Evolutionary conservation across 2,797 vertebrate genomes (phyloP), one percentile per base, ranked within the genome.

Genomic region (Pipistrellus nathusii): DNA sequence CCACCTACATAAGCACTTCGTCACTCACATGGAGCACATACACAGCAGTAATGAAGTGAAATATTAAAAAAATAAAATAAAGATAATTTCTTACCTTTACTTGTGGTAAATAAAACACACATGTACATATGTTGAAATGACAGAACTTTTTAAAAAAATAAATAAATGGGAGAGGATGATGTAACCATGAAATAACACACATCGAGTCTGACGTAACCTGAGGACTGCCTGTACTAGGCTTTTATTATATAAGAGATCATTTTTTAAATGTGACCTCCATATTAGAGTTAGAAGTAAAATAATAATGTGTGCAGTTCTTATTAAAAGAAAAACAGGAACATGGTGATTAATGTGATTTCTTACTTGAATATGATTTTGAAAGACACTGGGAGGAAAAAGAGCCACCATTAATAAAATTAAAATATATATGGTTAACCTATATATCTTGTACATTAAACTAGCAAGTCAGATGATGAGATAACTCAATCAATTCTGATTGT

Each of bases 311-410:
- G 38, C 10, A 44, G 0, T 59, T 53, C n/a, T 76, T 53, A 68
- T 10, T 32, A 53, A 76, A 53, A 53, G 46, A n/a, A 87, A 71
- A 81, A 21, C 5, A 84, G 21, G 20, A 86, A 2, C 11, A 13
- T 59, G 25, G 15, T 76, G 10, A 57, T 87, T 41, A 81, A 13
- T 9, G n/a, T 38, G 30, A 48, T 69, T 62, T 93, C 66, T 88
- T 76, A 71, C 23, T 84, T 69, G 59, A 75, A 27, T 91, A 48
- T 35, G 38, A 77, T 66, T 90, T 94, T 62, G 91, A 92, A 94
- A 80, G n/a, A 27, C 3, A 21, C 6, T 64, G 51, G 14, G 77
- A 38, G 44, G 20, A 64, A 81, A 35, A 13, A 20, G 23, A 18
- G 3, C 35, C 64, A 20, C 27, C 27, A 48, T 8, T 71, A 11